Percentiles rank a stretch among this genome's conserved stretches.
Evolutionary conservation across 2,113 vertebrate genomes (phyloP).

Genomic region (Prinia subflava): DNA sequence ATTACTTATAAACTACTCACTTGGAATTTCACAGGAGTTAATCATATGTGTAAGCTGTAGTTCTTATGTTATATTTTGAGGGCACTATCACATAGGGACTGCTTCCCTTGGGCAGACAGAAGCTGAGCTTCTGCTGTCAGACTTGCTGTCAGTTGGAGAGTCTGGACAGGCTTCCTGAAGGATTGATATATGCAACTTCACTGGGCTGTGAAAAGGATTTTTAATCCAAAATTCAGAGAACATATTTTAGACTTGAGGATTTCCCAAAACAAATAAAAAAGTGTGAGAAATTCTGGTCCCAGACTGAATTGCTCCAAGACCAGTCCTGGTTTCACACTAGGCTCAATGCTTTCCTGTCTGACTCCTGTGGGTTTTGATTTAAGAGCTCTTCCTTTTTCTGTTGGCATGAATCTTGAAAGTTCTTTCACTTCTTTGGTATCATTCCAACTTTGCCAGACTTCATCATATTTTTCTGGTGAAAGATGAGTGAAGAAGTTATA

Average conservation of each 20-base stretch:
- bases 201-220: not conserved
- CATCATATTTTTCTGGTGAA: not conserved
- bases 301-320: not conserved
- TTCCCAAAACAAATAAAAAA: slow-evolving; percentile 46
- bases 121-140: not conserved
- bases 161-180: not conserved
- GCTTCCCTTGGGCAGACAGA: not conserved
- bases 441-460: not conserved
- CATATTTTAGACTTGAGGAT: slow-evolving; percentile 15
- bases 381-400: slow-evolving; percentile 1
- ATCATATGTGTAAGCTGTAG: not conserved
- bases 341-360: slow-evolving; percentile 25
- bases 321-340: not conserved
- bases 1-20: not conserved
- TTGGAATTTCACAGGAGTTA: not conserved
- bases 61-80: not conserved
- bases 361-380: slow-evolving; percentile 29
- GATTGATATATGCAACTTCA: not conserved
- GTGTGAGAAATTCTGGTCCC: slow-evolving; percentile 10
- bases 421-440: not conserved
- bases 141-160: not conserved
- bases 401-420: not conserved
- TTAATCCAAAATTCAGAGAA: slow-evolving; percentile 9
- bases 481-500: not conserved
- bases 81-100: not conserved